Base-by-base conservation (phyloP, 2,888 invertebrate genomes). In the Parnassius orleans region DNA sequence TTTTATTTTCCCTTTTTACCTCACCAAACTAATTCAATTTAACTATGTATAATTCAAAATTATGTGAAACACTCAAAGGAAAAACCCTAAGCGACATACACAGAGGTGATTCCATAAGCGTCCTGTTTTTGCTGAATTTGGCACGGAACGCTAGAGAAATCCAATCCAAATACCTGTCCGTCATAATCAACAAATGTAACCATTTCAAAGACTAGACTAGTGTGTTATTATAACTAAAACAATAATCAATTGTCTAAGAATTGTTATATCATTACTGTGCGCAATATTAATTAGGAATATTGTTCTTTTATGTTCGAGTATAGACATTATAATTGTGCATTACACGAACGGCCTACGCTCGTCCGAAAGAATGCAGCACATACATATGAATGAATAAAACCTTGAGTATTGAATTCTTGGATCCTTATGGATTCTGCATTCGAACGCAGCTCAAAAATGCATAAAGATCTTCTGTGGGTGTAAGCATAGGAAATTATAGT, bases 241-340 rank as follows among this genome's bases (percentile, higher is more conserved):
- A 33, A 33, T 33, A 33, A 33, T 5, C 33, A 33, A 33, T 33
- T 33, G 33, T 33, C 33, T 15, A 52, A 53, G 47, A 43, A 60
- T 33, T 33, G 3, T 33, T 33, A 33, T 33, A 48, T 61, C 33
- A n/a, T 61, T 51, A 61, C 55, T 61, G 46, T 51, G 43, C 9
- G 19, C 51, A 51, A 46, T 61, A 56, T 56, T 44, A 60, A 55
- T 60, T 55, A 60, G 46, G 46, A 46, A 56, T 44, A 15, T 46
- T 56, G 11, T 46, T 52, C 12, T 56, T 51, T 50, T 42, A 47
- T 46, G 9, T 33, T 33, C 33, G 33, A 33, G 33, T 11, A 53
- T 15, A 42, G 46, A 48, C 42, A 41, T 15, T n/a, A 15, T 41
- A 42, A 41, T 41, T 46, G 24, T 42, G 14, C 3, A n/a, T 19